Conservation (phyloP, 2,888 invertebrate species). For the Vannuccia rotundouncinata region DNA sequence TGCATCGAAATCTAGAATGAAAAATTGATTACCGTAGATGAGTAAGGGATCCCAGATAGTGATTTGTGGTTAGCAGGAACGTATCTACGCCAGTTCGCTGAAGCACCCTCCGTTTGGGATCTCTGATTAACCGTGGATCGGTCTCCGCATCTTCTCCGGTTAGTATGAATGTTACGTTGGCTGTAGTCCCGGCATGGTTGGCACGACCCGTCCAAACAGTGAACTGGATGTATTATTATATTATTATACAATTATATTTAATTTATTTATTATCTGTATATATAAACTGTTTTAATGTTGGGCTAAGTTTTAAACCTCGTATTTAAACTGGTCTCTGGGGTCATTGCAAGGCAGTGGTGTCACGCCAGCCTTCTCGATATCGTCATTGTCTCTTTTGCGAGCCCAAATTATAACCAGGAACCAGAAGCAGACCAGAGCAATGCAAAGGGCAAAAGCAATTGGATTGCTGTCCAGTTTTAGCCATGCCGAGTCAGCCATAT, state of each 20-base stretch:
- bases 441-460: too few relatives aligned
- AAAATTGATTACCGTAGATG: constrained; percentile 24
- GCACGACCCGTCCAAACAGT: constrained; percentile 27
- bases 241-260: too few relatives aligned
- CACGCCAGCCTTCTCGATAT: constrained; percentile 46
- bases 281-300: too few relatives aligned
- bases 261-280: too few relatives aligned
- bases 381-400: too few relatives aligned
- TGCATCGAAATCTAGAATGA: too few relatives aligned
- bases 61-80: constrained; percentile 50
- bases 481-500: too few relatives aligned
- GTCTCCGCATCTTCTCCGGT: constrained; percentile 50
- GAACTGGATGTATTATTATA: too few relatives aligned
- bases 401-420: too few relatives aligned
- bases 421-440: too few relatives aligned
- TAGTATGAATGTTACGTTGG: constrained; percentile 46
- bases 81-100: constrained; percentile 47
- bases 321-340: constrained; percentile 50
- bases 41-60: constrained; percentile 38
- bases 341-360: constrained; percentile 51
- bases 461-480: too few relatives aligned
- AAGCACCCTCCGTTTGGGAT: constrained; percentile 47
- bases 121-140: constrained; percentile 46
- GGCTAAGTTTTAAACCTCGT: too few relatives aligned
- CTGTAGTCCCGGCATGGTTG: constrained; percentile 41